Percentiles rank a stretch among this genome's conserved stretches.
phyloP scores from a whole-genome alignment of 2,113 vertebrate genomes.

The Passer domesticus region DNA sequence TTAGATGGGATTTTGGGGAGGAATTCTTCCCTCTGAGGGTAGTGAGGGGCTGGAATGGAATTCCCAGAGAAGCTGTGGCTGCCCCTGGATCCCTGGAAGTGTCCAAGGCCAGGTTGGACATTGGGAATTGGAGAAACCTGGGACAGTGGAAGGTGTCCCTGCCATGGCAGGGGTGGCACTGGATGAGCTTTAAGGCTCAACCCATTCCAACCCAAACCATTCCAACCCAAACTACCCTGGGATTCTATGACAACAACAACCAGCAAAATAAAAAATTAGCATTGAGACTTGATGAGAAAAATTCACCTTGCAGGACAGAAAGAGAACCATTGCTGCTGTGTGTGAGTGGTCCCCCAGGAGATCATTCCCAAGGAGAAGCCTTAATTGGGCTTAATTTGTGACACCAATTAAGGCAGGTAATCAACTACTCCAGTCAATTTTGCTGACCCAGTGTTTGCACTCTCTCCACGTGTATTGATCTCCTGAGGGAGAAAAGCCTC shows the following conservation, averaged over 20 bases:
- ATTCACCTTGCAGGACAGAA: neutral
- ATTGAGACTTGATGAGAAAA: neutral
- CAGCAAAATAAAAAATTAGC: neutral
- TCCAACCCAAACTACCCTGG: neutral
- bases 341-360: accelerated
- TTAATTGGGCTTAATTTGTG: neutral
- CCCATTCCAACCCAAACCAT: neutral
- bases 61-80: neutral
- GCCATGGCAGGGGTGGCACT: neutral
- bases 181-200: neutral
- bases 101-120: accelerated
- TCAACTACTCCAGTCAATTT: neutral
- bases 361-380: neutral
- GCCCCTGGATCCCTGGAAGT: neutral
- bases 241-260: neutral
- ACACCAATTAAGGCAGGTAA: neutral
- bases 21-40: neutral
- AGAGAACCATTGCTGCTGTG: neutral
- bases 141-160: neutral
- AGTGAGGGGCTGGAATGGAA: neutral
- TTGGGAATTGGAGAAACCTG: neutral
- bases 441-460: neutral
- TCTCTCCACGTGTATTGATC: accelerated
- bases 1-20: neutral
- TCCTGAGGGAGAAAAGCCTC: neutral